Conservation (phyloP, 2,113 vertebrate genomes). For the western clawed frog (Xenopus tropicalis) region DNA sequence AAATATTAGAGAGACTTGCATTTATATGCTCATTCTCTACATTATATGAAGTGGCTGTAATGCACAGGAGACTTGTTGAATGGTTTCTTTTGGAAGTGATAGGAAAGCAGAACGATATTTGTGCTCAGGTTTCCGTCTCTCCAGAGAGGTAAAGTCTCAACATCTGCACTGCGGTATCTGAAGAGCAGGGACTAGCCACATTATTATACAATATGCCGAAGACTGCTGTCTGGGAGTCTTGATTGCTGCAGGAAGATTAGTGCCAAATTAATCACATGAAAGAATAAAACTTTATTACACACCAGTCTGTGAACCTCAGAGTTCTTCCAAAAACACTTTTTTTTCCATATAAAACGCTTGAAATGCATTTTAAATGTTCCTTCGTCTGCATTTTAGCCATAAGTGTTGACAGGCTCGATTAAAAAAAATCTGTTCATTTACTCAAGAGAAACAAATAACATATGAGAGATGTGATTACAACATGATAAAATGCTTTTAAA, state of each 20-base stretch:
- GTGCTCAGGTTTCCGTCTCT: constrained; percentile 31
- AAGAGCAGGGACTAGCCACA: constrained; percentile 10
- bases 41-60: constrained; percentile 31
- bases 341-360: constrained; percentile 39
- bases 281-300: constrained; percentile 44
- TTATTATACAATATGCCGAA: background rate
- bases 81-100: constrained; percentile 40
- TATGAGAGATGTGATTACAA: constrained; percentile 26
- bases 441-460: constrained; percentile 37
- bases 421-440: constrained; percentile 32
- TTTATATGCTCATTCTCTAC: background rate
- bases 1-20: background rate
- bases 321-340: constrained; percentile 37
- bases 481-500: constrained; percentile 17
- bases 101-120: constrained; percentile 32
- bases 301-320: constrained; percentile 29
- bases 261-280: constrained; percentile 44
- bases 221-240: constrained; percentile 18
- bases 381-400: constrained; percentile 32
- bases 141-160: constrained; percentile 25
- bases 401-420: constrained; percentile 38
- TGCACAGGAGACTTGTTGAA: constrained; percentile 34
- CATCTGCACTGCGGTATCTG: constrained; percentile 38
- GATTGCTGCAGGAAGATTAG: constrained; percentile 25
- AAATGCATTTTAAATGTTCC: constrained; percentile 39